Percentiles rank a stretch among this genome's conserved stretches.
phyloP scores from a whole-genome alignment of 2,888 invertebrate genomes.

The Acanthosepion pharaonis region DNA sequence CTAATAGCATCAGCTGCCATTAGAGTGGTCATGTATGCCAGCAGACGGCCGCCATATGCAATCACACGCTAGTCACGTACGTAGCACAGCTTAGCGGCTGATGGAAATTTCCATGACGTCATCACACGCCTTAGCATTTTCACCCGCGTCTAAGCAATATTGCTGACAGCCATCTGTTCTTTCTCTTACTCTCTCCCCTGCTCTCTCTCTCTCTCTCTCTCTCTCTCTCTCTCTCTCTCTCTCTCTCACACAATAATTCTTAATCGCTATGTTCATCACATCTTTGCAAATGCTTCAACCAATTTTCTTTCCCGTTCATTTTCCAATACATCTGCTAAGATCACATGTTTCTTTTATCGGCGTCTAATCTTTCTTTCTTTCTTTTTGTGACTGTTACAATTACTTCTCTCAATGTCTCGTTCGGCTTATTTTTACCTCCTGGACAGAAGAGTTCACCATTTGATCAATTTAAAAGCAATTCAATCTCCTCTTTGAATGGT shows the following conservation, averaged over 20 bases:
- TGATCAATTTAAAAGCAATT: too few relatives aligned
- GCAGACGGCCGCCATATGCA: neutral
- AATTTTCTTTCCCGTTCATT: neutral
- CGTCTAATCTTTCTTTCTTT: too few relatives aligned
- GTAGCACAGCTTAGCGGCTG: neutral
- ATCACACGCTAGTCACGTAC: slow-evolving; percentile 8
- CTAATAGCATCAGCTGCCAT: too few relatives aligned
- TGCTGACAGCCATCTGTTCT: neutral
- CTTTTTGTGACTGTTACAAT: neutral
- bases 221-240: neutral
- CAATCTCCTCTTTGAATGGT: too few relatives aligned
- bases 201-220: too few relatives aligned
- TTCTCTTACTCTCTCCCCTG: neutral
- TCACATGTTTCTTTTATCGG: neutral
- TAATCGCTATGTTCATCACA: neutral
- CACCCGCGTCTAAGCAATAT: neutral
- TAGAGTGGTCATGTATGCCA: neutral
- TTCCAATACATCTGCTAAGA: neutral
- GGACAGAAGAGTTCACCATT: too few relatives aligned
- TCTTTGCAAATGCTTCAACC: neutral
- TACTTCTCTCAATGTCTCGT: neutral
- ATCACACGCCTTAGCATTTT: neutral
- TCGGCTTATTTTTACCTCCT: neutral
- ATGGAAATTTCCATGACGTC: slow-evolving; percentile 13
- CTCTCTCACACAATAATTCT: neutral